Conservation (phyloP, 2,888 invertebrate species). For the Athripsodes cinereus region DNA sequence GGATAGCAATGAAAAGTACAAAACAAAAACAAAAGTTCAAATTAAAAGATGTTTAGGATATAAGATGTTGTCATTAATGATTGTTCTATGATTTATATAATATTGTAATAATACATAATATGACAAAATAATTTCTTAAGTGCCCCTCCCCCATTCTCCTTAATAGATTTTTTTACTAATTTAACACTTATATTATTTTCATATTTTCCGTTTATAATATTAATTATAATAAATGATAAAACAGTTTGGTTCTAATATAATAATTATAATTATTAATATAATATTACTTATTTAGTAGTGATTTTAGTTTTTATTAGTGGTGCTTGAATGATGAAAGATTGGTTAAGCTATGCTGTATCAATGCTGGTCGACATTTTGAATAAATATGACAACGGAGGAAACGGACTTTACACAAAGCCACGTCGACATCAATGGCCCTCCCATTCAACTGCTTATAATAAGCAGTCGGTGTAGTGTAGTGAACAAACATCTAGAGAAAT, state of each 20-base stretch:
- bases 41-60: conserved; percentile 25
- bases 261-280: background rate
- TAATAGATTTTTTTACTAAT: no score
- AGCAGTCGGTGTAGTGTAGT: no score
- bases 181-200: conserved; percentile 3
- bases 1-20: background rate
- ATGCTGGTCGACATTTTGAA: conserved; percentile 9
- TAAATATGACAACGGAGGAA: background rate
- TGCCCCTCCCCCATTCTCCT: conserved; percentile 7
- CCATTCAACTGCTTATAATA: no score
- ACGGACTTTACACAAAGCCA: no score
- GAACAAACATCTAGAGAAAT: no score
- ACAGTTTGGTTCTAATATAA: conserved; percentile 12
- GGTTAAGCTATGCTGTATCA: conserved; percentile 2
- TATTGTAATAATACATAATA: conserved; percentile 17
- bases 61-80: conserved; percentile 20
- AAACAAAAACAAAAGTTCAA: conserved; percentile 23
- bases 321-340: conserved; percentile 23
- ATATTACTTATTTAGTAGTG: conserved; percentile 8
- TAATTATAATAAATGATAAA: conserved; percentile 2
- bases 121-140: conserved; percentile 17
- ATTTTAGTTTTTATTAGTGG: conserved; percentile 21
- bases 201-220: conserved; percentile 9
- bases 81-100: conserved; percentile 15
- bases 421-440: no score